Evolutionary conservation across 2,113 vertebrate species (phyloP).

Genomic region (Natator depressus): DNA sequence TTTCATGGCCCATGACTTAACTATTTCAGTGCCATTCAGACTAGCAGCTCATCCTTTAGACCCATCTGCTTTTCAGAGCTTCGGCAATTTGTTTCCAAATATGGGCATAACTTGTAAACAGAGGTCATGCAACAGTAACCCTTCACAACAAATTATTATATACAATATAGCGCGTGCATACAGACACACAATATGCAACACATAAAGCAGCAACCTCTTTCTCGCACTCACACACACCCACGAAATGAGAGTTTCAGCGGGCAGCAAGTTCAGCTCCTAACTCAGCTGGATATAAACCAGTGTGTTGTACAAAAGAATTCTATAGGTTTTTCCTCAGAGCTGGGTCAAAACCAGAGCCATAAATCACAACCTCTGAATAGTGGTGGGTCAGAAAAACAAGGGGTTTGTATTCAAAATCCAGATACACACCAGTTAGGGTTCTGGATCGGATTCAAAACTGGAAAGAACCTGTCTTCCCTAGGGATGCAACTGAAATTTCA

Average conservation of each 20-base stretch:
- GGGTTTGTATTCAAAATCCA: neutral
- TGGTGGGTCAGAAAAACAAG: neutral
- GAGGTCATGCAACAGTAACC: neutral
- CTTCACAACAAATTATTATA: neutral
- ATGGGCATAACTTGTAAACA: fast-evolving
- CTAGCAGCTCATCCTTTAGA: neutral
- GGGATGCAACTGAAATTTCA: neutral
- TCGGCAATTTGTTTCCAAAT: neutral
- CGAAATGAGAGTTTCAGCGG: neutral
- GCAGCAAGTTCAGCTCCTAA: neutral
- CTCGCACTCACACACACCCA: neutral
- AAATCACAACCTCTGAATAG: neutral
- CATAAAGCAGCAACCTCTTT: neutral
- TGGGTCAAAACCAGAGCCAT: neutral
- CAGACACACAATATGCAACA: neutral
- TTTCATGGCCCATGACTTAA: neutral
- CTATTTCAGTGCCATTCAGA: neutral
- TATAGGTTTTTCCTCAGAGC: fast-evolving
- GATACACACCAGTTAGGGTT: neutral
- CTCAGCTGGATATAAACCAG: neutral
- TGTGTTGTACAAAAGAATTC: neutral
- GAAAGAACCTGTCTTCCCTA: neutral
- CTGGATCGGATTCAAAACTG: neutral
- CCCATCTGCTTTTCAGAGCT: fast-evolving
- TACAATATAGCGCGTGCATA: neutral